phyloP scores from a whole-genome alignment of 1,140 invertebrate species.

The Macrocentrus cingulum region DNA sequence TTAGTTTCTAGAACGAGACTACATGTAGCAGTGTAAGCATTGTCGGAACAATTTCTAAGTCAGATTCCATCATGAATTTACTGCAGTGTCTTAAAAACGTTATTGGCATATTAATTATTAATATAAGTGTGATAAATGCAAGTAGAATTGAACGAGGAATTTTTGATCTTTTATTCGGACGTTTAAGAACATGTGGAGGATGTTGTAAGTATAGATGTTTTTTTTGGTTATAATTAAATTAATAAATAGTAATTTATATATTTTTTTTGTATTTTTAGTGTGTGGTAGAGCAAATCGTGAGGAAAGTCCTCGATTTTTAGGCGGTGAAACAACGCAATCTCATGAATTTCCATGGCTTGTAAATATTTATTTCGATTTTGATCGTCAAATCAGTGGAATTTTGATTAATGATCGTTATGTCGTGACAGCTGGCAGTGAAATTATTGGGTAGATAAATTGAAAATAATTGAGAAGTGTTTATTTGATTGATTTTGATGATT shows the following conservation, averaged over 20 bases:
- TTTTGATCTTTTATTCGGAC: too few relatives aligned
- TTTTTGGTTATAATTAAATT: neutral
- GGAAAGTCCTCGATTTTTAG: constrained; percentile 50
- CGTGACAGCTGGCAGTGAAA: constrained; percentile 57
- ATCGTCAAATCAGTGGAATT: constrained; percentile 48
- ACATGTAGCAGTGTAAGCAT: too few relatives aligned
- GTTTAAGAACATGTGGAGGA: too few relatives aligned
- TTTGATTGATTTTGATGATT: neutral
- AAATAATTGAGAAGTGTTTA: too few relatives aligned
- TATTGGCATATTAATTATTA: too few relatives aligned
- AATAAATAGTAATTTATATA: neutral
- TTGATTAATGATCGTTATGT: constrained; percentile 64
- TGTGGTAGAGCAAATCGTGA: constrained; percentile 49
- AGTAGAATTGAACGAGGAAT: too few relatives aligned
- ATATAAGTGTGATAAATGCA: too few relatives aligned
- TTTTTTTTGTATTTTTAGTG: constrained; percentile 35
- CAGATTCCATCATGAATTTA: too few relatives aligned
- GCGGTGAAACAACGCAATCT: constrained; percentile 52
- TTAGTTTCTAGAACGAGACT: too few relatives aligned
- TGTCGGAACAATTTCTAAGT: too few relatives aligned
- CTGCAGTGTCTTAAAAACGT: too few relatives aligned
- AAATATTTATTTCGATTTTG: constrained; percentile 47
- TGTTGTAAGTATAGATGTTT: too few relatives aligned
- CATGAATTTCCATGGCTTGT: constrained; percentile 64
- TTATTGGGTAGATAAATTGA: constrained; percentile 61